Base-by-base conservation (phyloP, 2,113 vertebrate genomes). In the Miniopterus natalensis region DNA sequence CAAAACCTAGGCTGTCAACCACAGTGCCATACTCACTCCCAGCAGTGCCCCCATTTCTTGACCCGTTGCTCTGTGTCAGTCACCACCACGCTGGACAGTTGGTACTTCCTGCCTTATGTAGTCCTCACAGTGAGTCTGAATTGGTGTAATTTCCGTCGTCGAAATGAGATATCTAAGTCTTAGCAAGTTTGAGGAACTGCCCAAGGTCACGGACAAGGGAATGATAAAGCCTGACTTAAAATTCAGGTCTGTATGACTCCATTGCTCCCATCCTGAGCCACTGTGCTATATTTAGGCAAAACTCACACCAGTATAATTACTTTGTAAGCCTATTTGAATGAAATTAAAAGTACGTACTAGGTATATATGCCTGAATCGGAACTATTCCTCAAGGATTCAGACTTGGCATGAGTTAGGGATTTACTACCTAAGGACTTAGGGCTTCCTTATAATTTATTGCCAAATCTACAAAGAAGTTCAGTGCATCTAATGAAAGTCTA, bases 341-440 rank as follows among this genome's bases (percentile, higher is more conserved):
- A 84, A 84, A 74, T 84, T 49, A n/a, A 75, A 95, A 80, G 42
- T 71, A 59, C 55, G 25, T 90, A 53, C 27, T 25, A 87, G 71
- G 73, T 79, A n/a, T 4, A 25, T 13, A 70, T 84, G 88, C 92
- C 57, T 47, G n/a, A 88, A 21, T 73, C 59, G 88, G 53, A 80
- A 81, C 31, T 36, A 40, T 84, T 66, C 29, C 53, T 81, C 4
- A 47, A 65, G 49, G 53, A 86, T 66, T 75, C 36, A 21, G 55
- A 73, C 57, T 84, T 81, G 79, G 55, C 18, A 25, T 42, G 45
- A 89, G 47, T 51, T 77, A 20, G 36, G n/a, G 15, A 40, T 83
- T 63, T 79, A 21, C 21, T 36, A 6, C 15, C 18, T 14, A 23
- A 18, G n/a, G 36, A 6, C 61, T n/a, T 21, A 11, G 10, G 45